Base-by-base conservation (phyloP, 1,140 invertebrate genomes). In the Lordiphosa collinella region DNA sequence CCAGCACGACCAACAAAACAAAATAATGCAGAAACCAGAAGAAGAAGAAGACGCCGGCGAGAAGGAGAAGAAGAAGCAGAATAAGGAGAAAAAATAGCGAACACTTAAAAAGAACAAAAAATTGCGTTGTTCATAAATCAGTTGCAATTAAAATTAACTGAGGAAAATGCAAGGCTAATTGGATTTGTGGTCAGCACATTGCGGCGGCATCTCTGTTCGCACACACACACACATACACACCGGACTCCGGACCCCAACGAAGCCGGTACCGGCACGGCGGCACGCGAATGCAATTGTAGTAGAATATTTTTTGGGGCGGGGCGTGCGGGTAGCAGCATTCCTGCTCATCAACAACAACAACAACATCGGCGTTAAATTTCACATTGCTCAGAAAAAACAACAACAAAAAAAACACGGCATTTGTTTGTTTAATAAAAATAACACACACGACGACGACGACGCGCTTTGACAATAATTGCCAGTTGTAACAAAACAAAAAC, bases 111-210 rank as follows among this genome's bases (percentile, higher is more conserved):
- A 58, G 16, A 44, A 14, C 16, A 37, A 18, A 37, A 43, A 41
- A 56, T 48, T 82, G 66, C 62, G 66, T 71, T 80, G 65, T 82
- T 82, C 76, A 71, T 80, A 80, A 80, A 80, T 80, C 76, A 82
- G 76, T 71, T 71, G 71, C 76, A 80, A 80, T 80, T 80, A 80
- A 80, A 80, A 80, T 80, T 80, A 80, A 80, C 56, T 82, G 51
- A 40, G 22, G 53, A 65, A 80, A 80, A 80, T 80, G 76, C 76
- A 67, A 80, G 57, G 71, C 71, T 82, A 75, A 80, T 80, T 80
- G 82, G 76, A 80, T 80, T 69, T 80, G 70, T 64, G 76, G 63
- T 29, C 22, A 43, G 40, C 18, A 22, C 18, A 22, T 22, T 3
- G 18, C 18, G 18, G 18, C 18, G 18, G 18, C 18, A 22, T 22